Base-by-base conservation (phyloP, 1,140 invertebrate genomes). In the Argopecten irradians region DNA sequence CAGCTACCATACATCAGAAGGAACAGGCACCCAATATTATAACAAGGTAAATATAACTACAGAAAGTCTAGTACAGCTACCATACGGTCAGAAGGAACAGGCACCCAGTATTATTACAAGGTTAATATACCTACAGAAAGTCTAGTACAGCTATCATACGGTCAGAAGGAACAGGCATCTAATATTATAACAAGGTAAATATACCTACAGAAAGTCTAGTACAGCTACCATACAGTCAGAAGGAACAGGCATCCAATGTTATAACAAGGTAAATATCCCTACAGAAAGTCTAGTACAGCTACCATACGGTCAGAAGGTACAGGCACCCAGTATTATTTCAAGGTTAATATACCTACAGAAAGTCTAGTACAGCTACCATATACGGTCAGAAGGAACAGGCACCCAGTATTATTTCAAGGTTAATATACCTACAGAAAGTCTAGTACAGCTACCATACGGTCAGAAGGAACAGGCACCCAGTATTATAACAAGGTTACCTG, bases 221-320 rank as follows among this genome's bases (percentile, higher is more conserved):
- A 92, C 92, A 84, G 93, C 93, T 33, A 94, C 94, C 46, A 92
- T 94, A 41, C 90, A 92, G 46, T 94, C 93, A 46, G 94, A 94
- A 86, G 92, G 93, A 13, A 92, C 92, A 1, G 90, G 92, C 43
- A 91, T 91, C n/a, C 87, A 93, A 43, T 93, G 91, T 88, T 92
- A 90, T 86, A 86, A 90, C 89, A 94, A 93, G 92, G 93, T 93
- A 91, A 82, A 46, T 83, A 85, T 39, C 36, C 13, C 36, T 39
- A 39, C 36, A 39, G 36, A 39, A 94, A 94, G 86, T 91, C 89
- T 87, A 93, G 93, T 89, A 92, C 92, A 84, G 93, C 93, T 33
- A 94, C 94, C 46, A 92, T n/a, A n/a, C 89, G 92, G 46, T 94
- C 93, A 46, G 94, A 94, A 86, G 92, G 93, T 14, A 92, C 92